Percentiles rank a stretch among this genome's conserved stretches.
Evolutionary conservation across 2,113 vertebrate species (phyloP).

Genomic region (Platichthys flesus): DNA sequence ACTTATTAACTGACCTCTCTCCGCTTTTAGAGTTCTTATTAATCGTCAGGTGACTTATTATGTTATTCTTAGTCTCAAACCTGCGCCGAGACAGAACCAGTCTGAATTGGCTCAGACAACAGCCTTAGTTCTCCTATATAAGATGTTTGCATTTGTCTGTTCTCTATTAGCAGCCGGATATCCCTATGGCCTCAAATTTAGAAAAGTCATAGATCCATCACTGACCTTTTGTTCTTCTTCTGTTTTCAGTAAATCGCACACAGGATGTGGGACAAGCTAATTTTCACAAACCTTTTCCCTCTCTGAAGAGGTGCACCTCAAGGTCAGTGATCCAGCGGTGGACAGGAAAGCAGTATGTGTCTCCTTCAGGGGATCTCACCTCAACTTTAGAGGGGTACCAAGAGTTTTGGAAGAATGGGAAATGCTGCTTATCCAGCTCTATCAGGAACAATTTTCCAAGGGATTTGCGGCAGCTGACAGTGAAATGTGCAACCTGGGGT

Average conservation of each 20-base stretch:
- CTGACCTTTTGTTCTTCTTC: not conserved
- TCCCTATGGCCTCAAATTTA: too few relatives aligned
- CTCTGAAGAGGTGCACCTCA: slow-evolving; percentile 52
- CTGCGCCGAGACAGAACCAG: too few relatives aligned
- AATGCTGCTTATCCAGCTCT: slow-evolving; percentile 56
- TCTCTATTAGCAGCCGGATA: too few relatives aligned
- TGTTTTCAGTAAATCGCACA: not conserved
- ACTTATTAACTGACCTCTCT: too few relatives aligned
- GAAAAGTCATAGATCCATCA: too few relatives aligned
- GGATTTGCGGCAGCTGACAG: slow-evolving; percentile 36
- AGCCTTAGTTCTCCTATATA: too few relatives aligned
- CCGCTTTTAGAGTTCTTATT: too few relatives aligned
- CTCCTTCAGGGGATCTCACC: slow-evolving; percentile 56
- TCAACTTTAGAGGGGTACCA: slow-evolving; percentile 72
- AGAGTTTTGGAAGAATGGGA: slow-evolving; percentile 16
- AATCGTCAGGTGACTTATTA: too few relatives aligned
- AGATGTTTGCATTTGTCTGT: too few relatives aligned
- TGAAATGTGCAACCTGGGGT: slow-evolving; percentile 32
- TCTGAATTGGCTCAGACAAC: too few relatives aligned
- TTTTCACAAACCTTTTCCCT: slow-evolving; percentile 64
- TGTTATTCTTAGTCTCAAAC: too few relatives aligned
- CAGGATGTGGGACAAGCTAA: not conserved
- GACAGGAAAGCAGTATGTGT: slow-evolving; percentile 63
- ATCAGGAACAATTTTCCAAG: slow-evolving; percentile 68
- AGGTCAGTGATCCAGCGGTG: slow-evolving; percentile 66